Evolutionary conservation across 2,888 invertebrate genomes (phyloP).

Genomic region (Tetranychus truncatus): DNA sequence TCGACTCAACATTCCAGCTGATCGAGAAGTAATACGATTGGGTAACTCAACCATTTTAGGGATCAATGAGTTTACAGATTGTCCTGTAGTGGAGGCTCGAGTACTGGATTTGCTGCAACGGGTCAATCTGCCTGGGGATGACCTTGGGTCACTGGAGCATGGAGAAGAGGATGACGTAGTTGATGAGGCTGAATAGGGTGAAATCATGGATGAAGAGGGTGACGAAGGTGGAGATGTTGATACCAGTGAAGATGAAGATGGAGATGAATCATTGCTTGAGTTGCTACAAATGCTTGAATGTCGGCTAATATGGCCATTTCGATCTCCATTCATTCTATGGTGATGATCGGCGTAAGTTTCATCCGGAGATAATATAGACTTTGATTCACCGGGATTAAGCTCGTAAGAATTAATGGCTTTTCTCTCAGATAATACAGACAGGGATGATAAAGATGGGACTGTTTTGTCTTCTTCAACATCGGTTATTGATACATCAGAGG

Average conservation of each 20-base stretch:
- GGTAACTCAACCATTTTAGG: constrained; percentile 2
- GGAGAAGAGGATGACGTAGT: neutral
- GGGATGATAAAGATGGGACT: neutral
- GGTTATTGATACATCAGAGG: neutral
- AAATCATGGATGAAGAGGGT: neutral
- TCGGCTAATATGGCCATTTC: neutral
- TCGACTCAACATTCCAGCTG: constrained; percentile 1
- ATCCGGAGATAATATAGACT: neutral
- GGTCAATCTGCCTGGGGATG: neutral
- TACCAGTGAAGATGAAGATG: neutral
- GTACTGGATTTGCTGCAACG: neutral
- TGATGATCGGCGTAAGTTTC: neutral
- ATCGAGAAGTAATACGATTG: neutral
- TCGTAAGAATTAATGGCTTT: neutral
- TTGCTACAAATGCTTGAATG: neutral
- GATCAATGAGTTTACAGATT: neutral
- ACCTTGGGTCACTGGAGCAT: neutral
- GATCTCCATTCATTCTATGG: neutral
- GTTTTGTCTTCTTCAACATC: neutral
- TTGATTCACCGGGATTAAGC: neutral
- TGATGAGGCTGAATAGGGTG: neutral
- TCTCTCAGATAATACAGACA: neutral
- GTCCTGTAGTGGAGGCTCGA: neutral
- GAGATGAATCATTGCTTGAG: neutral
- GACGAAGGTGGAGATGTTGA: neutral